These are phyloP conservation scores for Phaethornis superciliosus DNA, from an alignment of 2,113 vertebrate species.

Conservation along the genomic window DNA sequence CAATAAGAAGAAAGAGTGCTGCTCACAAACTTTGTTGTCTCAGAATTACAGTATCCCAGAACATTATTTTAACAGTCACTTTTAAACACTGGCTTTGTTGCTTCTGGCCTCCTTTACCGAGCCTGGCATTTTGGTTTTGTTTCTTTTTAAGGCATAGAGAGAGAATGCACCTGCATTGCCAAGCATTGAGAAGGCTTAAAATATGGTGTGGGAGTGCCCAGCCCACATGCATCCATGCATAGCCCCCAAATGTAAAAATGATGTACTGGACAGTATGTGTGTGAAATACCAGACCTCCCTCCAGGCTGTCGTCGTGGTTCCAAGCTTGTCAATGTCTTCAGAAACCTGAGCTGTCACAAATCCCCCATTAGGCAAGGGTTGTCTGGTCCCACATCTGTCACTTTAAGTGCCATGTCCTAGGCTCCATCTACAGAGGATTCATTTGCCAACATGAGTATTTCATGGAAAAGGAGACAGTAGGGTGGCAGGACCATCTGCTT, in stretches of 20 bases:
- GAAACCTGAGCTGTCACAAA: conserved; percentile 48
- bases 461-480: background rate
- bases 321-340: conserved; percentile 60
- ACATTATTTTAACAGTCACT: background rate
- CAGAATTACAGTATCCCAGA: background rate
- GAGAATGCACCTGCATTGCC: background rate
- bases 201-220: background rate
- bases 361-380: conserved; percentile 60
- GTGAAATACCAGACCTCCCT: conserved; percentile 12
- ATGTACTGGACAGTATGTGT: background rate
- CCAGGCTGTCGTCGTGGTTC: conserved; percentile 7
- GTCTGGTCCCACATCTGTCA: conserved; percentile 57
- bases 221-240: background rate
- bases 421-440: background rate
- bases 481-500: conserved; percentile 50
- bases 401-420: background rate
- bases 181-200: background rate
- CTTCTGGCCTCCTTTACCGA: background rate
- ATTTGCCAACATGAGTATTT: background rate
- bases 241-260: conserved; percentile 12
- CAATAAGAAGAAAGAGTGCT: background rate
- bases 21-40: background rate
- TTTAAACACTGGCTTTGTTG: background rate
- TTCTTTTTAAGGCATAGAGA: background rate
- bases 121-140: background rate